Percentiles rank a stretch among this genome's conserved stretches.
Evolutionary conservation across 1,140 invertebrate genomes (phyloP).

Genomic region (Oreohelix idahoensis): DNA sequence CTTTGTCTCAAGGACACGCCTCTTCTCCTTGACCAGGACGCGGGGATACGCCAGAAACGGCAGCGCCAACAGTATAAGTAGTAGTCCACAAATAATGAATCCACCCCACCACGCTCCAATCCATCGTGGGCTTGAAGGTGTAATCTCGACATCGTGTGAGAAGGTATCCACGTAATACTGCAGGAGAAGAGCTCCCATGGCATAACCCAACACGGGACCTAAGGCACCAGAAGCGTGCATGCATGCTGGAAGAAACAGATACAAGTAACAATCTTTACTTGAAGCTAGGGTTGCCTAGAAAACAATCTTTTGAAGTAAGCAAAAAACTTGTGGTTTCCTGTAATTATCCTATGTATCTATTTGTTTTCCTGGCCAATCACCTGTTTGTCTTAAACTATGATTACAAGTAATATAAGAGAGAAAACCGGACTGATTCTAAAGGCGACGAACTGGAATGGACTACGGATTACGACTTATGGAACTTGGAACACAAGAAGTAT

Average conservation of each 20-base stretch:
- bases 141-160: slow-evolving; percentile 59
- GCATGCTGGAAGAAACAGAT: slow-evolving; percentile 70
- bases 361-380: too few species aligned
- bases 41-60: slow-evolving; percentile 80
- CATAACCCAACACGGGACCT: slow-evolving; percentile 76
- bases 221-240: slow-evolving; percentile 77
- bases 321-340: too few species aligned
- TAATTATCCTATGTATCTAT: too few species aligned
- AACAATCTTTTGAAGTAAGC: too few species aligned
- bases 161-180: slow-evolving; percentile 76
- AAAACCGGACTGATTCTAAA: too few species aligned
- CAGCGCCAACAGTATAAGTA: slow-evolving; percentile 71
- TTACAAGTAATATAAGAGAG: too few species aligned
- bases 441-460: too few species aligned
- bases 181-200: slow-evolving; percentile 75
- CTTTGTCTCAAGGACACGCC: slow-evolving; percentile 61
- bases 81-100: slow-evolving; percentile 71
- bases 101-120: slow-evolving; percentile 77
- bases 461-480: too few species aligned
- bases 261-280: too few species aligned
- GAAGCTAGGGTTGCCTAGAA: too few species aligned
- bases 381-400: too few species aligned
- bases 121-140: slow-evolving; percentile 73
- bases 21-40: slow-evolving; percentile 71
- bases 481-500: too few species aligned